Percentiles rank a stretch among this genome's conserved stretches.
phyloP scores from a whole-genome alignment of 1,140 invertebrate species.

The Diabrotica virgifera region DNA sequence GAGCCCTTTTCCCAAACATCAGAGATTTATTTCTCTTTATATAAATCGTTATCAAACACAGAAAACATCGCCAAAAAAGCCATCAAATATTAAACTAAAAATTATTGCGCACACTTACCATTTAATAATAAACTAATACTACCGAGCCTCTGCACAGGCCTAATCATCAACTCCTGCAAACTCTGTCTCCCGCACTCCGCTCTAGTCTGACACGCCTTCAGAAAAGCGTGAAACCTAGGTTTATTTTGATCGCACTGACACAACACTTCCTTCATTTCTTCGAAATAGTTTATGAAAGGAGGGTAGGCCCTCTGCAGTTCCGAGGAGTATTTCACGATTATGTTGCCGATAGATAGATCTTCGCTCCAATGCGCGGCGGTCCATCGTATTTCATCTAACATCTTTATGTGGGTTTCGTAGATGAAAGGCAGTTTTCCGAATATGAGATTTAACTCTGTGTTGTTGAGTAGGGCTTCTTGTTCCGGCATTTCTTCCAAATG shows the following conservation, averaged over 20 bases:
- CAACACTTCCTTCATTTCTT: conserved; percentile 92
- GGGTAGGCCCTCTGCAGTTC: conserved; percentile 91
- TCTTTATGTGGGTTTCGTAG: conserved; percentile 84
- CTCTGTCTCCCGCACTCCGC: conserved; percentile 94
- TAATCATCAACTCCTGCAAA: conserved; percentile 90
- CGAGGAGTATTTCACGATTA: conserved; percentile 79
- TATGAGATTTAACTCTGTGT: conserved; percentile 91
- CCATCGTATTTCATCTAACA: conserved; percentile 73
- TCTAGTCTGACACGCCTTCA: conserved; percentile 91
- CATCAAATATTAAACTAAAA: conserved; percentile 5
- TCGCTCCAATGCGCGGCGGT: conserved; percentile 71
- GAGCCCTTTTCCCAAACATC: too few species aligned
- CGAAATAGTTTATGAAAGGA: conserved; percentile 96
- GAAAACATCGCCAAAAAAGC: too few species aligned
- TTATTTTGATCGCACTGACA: conserved; percentile 85
- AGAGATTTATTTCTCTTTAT: too few species aligned
- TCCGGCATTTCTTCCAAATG: conserved; percentile 80
- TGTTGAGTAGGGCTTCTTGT: conserved; percentile 80
- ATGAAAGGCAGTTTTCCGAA: conserved; percentile 95
- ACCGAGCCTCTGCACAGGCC: conserved; percentile 94
- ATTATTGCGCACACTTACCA: conserved; percentile 57
- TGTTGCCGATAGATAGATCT: conserved; percentile 72
- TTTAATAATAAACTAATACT: conserved; percentile 91
- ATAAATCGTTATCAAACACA: too few species aligned
- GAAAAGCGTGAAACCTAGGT: conserved; percentile 94